Evolutionary conservation across 2,113 vertebrate species (phyloP).

Genomic region (Haemorhous mexicanus): DNA sequence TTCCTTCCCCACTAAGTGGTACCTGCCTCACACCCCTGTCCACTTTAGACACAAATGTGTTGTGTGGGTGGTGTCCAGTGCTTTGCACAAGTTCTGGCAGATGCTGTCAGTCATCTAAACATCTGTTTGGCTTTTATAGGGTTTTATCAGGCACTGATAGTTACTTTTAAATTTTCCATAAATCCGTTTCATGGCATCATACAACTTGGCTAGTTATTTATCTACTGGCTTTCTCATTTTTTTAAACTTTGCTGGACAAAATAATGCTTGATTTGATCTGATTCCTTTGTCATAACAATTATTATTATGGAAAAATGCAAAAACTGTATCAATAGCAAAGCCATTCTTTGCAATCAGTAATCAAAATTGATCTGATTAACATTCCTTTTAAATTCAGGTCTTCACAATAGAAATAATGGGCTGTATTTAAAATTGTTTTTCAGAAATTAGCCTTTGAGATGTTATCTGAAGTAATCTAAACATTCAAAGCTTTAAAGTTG

Average conservation of each 20-base stretch:
- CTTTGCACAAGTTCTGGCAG: not conserved
- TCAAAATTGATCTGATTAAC: constrained; percentile 28
- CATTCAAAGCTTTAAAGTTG: constrained; percentile 43
- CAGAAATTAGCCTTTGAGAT: constrained; percentile 31
- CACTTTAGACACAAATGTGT: not conserved
- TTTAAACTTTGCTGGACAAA: not conserved
- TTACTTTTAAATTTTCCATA: not conserved
- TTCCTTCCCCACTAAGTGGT: not conserved
- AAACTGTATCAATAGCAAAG: not conserved
- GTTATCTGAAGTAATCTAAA: constrained; percentile 39
- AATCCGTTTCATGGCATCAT: not conserved
- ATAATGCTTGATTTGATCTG: not conserved
- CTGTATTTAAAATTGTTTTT: not conserved
- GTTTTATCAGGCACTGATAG: not conserved
- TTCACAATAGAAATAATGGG: not conserved
- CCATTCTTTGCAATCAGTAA: not conserved
- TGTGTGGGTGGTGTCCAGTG: not conserved
- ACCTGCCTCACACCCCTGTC: not conserved
- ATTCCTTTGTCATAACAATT: not conserved
- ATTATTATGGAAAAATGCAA: not conserved
- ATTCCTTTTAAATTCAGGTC: not conserved
- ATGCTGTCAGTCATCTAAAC: not conserved
- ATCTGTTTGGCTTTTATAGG: not conserved
- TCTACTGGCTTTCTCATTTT: not conserved
- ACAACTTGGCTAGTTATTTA: not conserved